Percentiles rank a stretch among this genome's conserved stretches.
These are phyloP conservation scores for Pycnonotus jocosus DNA, from an alignment of 2,113 vertebrate genomes.

Conservation along the genomic window DNA sequence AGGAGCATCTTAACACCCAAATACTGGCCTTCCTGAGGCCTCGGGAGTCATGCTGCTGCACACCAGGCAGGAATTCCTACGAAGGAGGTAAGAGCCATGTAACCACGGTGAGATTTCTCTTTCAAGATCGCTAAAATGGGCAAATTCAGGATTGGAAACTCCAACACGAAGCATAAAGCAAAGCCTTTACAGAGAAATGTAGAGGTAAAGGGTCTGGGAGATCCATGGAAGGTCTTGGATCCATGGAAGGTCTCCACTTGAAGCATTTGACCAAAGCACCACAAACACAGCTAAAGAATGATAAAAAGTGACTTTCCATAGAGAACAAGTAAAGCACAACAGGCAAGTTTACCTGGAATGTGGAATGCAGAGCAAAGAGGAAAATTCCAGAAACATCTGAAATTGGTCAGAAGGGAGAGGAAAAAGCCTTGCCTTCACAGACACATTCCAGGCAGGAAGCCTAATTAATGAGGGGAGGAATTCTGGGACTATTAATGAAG, in stretches of 20 bases:
- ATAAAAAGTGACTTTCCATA: neutral
- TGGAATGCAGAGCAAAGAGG: neutral
- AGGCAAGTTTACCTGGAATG: neutral
- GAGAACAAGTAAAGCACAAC: neutral
- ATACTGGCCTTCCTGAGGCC: neutral
- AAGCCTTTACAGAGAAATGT: neutral
- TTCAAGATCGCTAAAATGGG: neutral
- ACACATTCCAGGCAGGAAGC: neutral
- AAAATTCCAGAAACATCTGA: neutral
- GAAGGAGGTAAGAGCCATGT: too few species aligned
- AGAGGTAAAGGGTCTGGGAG: neutral
- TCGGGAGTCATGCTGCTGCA: neutral
- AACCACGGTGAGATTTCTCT: neutral
- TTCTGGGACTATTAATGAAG: constrained; percentile 55
- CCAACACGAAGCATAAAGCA: neutral
- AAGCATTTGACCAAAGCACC: neutral
- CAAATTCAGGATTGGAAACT: neutral
- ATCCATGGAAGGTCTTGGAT: neutral
- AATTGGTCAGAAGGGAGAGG: neutral
- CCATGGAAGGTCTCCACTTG: neutral
- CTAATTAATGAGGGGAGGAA: constrained; percentile 60
- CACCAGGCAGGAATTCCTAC: neutral
- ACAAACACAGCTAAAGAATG: neutral
- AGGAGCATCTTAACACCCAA: neutral
- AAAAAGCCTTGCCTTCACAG: neutral